Evolutionary conservation across 1,140 invertebrate species (phyloP).

Genomic region (Chionoecetes opilio): DNA sequence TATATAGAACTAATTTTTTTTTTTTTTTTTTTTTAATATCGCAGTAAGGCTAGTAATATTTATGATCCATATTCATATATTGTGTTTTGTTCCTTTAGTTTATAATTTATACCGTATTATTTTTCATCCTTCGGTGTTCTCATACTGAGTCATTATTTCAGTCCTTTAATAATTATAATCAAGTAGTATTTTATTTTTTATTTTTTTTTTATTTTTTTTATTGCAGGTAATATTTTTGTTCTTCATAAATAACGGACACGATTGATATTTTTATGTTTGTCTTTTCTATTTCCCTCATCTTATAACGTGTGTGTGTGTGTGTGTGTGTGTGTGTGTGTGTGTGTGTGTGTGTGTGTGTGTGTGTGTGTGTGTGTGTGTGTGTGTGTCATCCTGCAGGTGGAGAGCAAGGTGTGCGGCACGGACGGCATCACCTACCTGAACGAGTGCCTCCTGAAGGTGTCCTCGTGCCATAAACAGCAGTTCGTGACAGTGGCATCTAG

Average conservation of each 20-base stretch:
- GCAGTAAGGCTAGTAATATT: too few relatives aligned
- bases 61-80: too few relatives aligned
- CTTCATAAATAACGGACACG: too few relatives aligned
- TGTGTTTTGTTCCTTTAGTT: too few relatives aligned
- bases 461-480: slow-evolving; percentile 88
- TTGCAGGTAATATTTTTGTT: neutral
- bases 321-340: neutral
- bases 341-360: neutral
- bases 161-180: neutral
- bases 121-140: too few relatives aligned
- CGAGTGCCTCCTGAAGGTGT: slow-evolving; percentile 89
- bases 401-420: slow-evolving; percentile 89
- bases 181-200: neutral
- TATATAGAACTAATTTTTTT: too few relatives aligned
- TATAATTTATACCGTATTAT: too few relatives aligned
- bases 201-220: neutral
- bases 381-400: slow-evolving; percentile 64
- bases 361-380: neutral
- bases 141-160: neutral
- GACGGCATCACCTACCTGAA: slow-evolving; percentile 90
- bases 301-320: neutral
- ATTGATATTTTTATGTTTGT: too few relatives aligned
- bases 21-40: too few relatives aligned
- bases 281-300: too few relatives aligned
- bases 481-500: slow-evolving; percentile 89